These are phyloP conservation scores for Pimpla rufipes DNA, from an alignment of 2,888 invertebrate genomes.

Conservation along the genomic window DNA sequence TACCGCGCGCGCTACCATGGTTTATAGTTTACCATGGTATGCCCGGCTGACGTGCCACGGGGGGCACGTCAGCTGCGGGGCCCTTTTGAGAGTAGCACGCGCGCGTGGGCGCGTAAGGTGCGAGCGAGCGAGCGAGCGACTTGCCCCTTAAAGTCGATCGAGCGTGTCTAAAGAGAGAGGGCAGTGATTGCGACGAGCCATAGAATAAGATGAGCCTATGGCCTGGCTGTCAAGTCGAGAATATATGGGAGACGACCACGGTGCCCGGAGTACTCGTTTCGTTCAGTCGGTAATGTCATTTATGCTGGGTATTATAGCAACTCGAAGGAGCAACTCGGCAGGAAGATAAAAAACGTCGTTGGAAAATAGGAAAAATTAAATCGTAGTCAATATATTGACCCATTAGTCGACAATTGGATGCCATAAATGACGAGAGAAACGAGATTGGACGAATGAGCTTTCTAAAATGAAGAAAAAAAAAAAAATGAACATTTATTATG, in stretches of 20 bases:
- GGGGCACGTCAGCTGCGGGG: constrained; percentile 50
- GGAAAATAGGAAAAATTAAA: too few species aligned
- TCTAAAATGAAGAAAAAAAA: constrained; percentile 36
- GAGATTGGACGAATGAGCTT: constrained; percentile 30
- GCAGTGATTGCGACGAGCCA: constrained; percentile 31
- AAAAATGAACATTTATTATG: constrained; percentile 44
- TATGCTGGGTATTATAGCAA: too few species aligned
- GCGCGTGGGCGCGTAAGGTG: constrained; percentile 66
- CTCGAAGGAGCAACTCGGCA: too few species aligned
- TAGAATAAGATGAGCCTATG: constrained; percentile 15
- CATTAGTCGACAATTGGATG: background rate
- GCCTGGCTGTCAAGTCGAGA: constrained; percentile 58
- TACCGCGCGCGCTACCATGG: constrained; percentile 58
- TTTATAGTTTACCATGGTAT: constrained; percentile 58
- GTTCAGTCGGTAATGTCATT: constrained; percentile 21
- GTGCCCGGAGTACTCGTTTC: constrained; percentile 24
- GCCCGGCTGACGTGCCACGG: too few species aligned
- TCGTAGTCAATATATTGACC: too few species aligned
- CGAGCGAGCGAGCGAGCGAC: too few species aligned
- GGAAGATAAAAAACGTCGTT: too few species aligned
- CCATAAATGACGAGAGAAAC: constrained; percentile 8
- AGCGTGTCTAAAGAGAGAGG: constrained; percentile 58
- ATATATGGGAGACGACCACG: constrained; percentile 51
- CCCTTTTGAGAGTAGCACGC: constrained; percentile 51
- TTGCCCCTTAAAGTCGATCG: constrained; percentile 62